Conservation (phyloP, 2,888 invertebrate genomes). For the Eupithecia tripunctaria region DNA sequence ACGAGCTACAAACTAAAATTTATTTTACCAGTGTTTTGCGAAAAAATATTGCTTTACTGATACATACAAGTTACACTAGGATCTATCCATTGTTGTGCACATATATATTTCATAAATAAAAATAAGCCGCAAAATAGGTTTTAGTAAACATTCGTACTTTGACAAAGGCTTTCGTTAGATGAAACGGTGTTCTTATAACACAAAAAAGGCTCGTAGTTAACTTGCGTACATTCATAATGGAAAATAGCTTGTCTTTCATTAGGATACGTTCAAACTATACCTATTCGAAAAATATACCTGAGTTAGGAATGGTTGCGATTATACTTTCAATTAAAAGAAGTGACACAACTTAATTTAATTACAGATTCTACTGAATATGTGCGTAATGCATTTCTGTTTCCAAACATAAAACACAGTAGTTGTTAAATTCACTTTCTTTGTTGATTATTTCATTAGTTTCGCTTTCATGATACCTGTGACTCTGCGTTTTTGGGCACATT, state of each 20-base stretch:
- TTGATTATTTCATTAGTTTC: conserved; percentile 73
- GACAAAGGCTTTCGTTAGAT: no score
- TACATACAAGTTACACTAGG: not conserved
- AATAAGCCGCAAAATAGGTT: not conserved
- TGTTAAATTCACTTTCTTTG: conserved; percentile 18
- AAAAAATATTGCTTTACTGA: not conserved
- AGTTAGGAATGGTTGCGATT: not conserved
- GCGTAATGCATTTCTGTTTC: conserved; percentile 31
- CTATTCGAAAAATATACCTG: not conserved
- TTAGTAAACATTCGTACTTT: no score
- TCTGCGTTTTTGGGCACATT: conserved; percentile 36
- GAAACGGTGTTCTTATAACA: no score
- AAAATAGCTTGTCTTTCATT: no score
- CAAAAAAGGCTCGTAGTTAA: no score
- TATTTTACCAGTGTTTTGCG: not conserved
- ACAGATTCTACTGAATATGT: not conserved
- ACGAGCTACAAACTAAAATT: not conserved
- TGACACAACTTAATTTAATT: not conserved
- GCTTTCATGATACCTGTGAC: conserved; percentile 71
- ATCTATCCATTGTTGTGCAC: not conserved
- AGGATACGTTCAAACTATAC: no score
- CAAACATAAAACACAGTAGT: conserved; percentile 21
- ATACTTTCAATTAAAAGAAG: not conserved
- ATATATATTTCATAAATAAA: not conserved
- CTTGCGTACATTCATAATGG: no score